Evolutionary conservation across 92 coral and sea anemone species (phyloP).

Genomic region (Parazoanthus swiftii): DNA sequence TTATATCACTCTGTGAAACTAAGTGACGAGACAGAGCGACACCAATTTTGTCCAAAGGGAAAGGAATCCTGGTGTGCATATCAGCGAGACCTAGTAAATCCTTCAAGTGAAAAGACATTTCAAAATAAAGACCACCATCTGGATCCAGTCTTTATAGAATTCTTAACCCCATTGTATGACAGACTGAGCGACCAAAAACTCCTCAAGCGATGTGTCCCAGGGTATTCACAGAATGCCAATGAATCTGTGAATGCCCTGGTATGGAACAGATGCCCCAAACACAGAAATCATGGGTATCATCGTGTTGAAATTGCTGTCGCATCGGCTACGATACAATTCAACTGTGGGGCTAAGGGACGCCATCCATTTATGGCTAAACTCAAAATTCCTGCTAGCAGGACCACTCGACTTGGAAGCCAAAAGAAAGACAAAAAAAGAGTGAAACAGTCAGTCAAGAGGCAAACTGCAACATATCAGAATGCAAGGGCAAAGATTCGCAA

Average conservation of each 20-base stretch:
- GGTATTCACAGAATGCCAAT: conserved; percentile 22
- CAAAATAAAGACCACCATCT: conserved; percentile 1
- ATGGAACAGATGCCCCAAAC: conserved; percentile 7
- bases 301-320: conserved; percentile 17
- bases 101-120: conserved; percentile 10
- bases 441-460: conserved; percentile 1
- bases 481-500: conserved; percentile 15
- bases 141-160: conserved; percentile 3
- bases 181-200: conserved; percentile 8
- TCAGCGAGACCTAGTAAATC: conserved; percentile 10
- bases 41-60: conserved; percentile 19
- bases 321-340: conserved; percentile 8
- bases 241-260: conserved; percentile 13
- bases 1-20: conserved; percentile 35
- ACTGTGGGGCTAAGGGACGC: conserved; percentile 23
- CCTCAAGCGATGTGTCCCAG: conserved; percentile 3
- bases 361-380: conserved; percentile 16
- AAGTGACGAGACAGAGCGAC: conserved; percentile 24
- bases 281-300: conserved; percentile 10
- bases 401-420: conserved; percentile 13
- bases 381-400: conserved; percentile 8
- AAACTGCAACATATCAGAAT: conserved; percentile 4
- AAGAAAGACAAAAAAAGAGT: neutral
- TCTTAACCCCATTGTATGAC: neutral
- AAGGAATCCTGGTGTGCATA: conserved; percentile 21